Evolutionary conservation across 2,888 invertebrate species (phyloP), one percentile per base, ranked within the genome.

Genomic region (Diadegma fenestrale): DNA sequence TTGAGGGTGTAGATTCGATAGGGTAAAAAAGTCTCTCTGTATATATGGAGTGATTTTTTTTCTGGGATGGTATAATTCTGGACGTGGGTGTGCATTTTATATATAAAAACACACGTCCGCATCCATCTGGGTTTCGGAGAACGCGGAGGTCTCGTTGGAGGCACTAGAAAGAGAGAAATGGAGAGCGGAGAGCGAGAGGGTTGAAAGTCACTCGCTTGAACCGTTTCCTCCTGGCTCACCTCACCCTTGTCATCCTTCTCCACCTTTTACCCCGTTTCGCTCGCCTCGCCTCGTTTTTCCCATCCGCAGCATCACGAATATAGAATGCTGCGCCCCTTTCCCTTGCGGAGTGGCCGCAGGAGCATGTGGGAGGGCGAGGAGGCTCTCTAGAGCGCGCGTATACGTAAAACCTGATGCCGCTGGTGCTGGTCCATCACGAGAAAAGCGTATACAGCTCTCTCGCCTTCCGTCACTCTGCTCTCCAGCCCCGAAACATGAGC

Each of bases 101-200:
- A n/a, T n/a, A n/a, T n/a, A n/a, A n/a, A n/a, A n/a, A n/a, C n/a
- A n/a, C n/a, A n/a, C n/a, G n/a, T n/a, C n/a, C n/a, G n/a, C n/a
- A n/a, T n/a, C 88, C 86, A 88, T 88, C 88, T 87, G 87, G 88
- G 88, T 86, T 82, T 87, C 84, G 86, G 76, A 72, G 79, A 75
- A 82, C 75, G 80, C 41, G 41, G 61, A 64, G 41, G 51, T 26
- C 41, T 61, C n/a, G n/a, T n/a, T 66, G 43, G 19, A 48, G 66
- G 14, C 19, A 33, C 12, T n/a, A 75, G 30, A 48, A 66, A 63
- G 69, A 12, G 43, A 72, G 75, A 45, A 63, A 63, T 82, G 68
- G 69, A 30, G 26, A 12, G 30, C 22, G 37, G 61, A 63, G 69
- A 68, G 54, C 58, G 77, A 66, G 81, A 84, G 81, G 68, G 69